These are phyloP conservation scores for Lagria hirta DNA, from an alignment of 2,888 invertebrate genomes.

Conservation along the genomic window DNA sequence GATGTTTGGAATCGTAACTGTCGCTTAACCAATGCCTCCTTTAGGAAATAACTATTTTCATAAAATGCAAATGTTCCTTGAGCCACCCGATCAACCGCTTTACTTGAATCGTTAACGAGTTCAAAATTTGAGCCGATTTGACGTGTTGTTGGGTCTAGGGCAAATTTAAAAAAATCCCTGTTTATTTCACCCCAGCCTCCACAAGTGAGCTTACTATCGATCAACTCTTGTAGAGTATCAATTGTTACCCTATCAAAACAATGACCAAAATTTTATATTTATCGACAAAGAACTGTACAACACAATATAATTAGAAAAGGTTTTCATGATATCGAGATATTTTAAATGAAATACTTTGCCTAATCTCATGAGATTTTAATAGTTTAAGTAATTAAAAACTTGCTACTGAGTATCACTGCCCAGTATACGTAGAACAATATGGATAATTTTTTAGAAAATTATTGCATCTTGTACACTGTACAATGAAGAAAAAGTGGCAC, in stretches of 20 bases:
- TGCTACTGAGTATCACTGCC: too few species aligned
- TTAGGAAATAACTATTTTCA: constrained; percentile 73
- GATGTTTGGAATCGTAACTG: constrained; percentile 51
- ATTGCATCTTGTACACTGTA: too few species aligned
- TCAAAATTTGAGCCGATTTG: constrained; percentile 69
- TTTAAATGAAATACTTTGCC: too few species aligned
- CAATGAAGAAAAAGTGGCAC: too few species aligned
- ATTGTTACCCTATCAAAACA: constrained; percentile 83
- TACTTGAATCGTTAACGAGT: constrained; percentile 61
- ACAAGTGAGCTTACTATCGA: constrained; percentile 64
- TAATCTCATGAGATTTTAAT: too few species aligned
- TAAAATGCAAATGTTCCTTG: constrained; percentile 76
- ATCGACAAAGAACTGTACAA: too few species aligned
- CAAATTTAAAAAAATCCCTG: constrained; percentile 68
- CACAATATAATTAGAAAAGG: too few species aligned
- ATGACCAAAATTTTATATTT: too few species aligned
- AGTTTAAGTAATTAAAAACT: too few species aligned
- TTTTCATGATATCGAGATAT: too few species aligned
- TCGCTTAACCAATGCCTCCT: constrained; percentile 64
- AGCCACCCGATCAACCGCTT: constrained; percentile 67
- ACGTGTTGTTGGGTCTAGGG: constrained; percentile 67
- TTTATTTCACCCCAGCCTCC: constrained; percentile 75
- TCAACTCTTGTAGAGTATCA: constrained; percentile 71
- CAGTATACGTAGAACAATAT: too few species aligned
- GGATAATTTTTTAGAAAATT: too few species aligned